Evolutionary conservation across 2,888 invertebrate species (phyloP).

Genomic region (Drosophila gaucha): DNA sequence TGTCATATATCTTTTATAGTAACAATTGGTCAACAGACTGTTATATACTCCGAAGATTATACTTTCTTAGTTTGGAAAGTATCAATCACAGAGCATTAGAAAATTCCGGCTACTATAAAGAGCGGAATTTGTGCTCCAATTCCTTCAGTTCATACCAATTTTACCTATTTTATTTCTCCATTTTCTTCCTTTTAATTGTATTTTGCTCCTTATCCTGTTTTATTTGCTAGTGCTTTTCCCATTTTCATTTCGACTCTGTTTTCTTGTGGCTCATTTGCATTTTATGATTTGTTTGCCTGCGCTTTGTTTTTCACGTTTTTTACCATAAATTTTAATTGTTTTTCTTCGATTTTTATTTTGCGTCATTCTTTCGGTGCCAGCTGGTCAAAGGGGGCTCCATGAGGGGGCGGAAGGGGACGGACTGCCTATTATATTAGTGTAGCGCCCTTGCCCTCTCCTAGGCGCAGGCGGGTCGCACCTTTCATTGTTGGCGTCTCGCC

Average conservation of each 20-base stretch:
- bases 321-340: constrained; percentile 75
- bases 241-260: constrained; percentile 28
- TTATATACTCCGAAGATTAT: no score
- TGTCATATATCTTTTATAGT: no score
- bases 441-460: constrained; percentile 32
- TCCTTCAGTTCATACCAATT: constrained; percentile 5
- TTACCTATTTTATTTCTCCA: constrained; percentile 3
- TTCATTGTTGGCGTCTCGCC: constrained; percentile 49
- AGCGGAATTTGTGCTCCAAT: neutral
- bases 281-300: constrained; percentile 74
- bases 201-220: constrained; percentile 22
- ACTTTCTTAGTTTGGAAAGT: no score
- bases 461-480: constrained; percentile 47
- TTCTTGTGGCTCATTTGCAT: constrained; percentile 64
- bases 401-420: neutral
- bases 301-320: constrained; percentile 56
- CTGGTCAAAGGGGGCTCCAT: constrained; percentile 4
- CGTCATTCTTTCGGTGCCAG: constrained; percentile 40
- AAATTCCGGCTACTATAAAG: neutral
- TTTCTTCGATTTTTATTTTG: constrained; percentile 74
- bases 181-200: constrained; percentile 25
- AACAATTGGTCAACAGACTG: no score
- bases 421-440: constrained; percentile 15
- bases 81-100: no score
- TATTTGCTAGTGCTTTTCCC: constrained; percentile 29